Conservation (phyloP, 2,888 invertebrate genomes). For the Leptinotarsa tumamoca region DNA sequence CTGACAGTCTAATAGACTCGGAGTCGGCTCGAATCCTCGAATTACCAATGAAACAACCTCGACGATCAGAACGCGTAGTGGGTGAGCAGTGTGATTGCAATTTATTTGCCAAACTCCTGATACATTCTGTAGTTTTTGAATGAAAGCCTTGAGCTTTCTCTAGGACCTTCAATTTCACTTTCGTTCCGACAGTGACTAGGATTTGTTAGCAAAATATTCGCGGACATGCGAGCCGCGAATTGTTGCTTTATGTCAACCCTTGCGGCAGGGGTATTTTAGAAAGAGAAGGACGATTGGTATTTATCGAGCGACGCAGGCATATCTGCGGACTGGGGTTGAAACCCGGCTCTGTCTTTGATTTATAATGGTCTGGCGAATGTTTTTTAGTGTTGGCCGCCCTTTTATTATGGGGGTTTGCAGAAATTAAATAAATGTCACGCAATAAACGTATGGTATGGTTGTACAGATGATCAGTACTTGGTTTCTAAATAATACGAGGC, state of each 20-base stretch:
- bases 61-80: slow-evolving; percentile 15
- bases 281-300: slow-evolving; percentile 11
- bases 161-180: slow-evolving; percentile 34
- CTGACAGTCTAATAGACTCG: slow-evolving; percentile 4
- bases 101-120: slow-evolving; percentile 29
- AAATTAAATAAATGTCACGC: neutral
- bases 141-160: slow-evolving; percentile 28
- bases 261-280: slow-evolving; percentile 12
- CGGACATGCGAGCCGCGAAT: slow-evolving; percentile 14
- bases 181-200: slow-evolving; percentile 23
- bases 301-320: slow-evolving; percentile 24
- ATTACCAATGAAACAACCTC: slow-evolving; percentile 7
- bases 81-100: slow-evolving; percentile 26
- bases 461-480: too few relatives aligned
- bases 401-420: neutral
- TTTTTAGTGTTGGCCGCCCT: neutral
- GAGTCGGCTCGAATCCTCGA: neutral
- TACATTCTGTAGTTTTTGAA: slow-evolving; percentile 22
- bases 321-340: slow-evolving; percentile 12
- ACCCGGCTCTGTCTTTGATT: slow-evolving; percentile 12
- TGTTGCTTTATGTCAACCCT: slow-evolving; percentile 22
- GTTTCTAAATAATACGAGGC: too few relatives aligned
- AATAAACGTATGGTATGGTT: too few relatives aligned
- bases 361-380: neutral
- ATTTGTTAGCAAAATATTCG: slow-evolving; percentile 17